Evolutionary conservation across 2,888 invertebrate genomes (phyloP).

Genomic region (Ypsolopha sequella): DNA sequence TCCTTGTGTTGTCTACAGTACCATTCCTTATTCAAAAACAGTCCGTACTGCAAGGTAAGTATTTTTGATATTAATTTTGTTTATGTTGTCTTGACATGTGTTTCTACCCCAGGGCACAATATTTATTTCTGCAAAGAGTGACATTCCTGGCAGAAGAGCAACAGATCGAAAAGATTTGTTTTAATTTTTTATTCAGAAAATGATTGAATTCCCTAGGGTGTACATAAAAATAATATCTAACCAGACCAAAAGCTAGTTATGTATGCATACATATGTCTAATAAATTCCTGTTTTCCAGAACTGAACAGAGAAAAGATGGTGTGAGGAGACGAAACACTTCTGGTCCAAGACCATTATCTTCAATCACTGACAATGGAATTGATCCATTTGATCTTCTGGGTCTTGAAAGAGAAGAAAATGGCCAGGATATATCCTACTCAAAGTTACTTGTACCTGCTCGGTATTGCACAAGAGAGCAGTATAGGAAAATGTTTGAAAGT

Average conservation of each 20-base stretch:
- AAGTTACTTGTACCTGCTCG: conserved; percentile 84
- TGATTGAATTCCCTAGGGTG: not conserved
- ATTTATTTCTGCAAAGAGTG: too few species aligned
- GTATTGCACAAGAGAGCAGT: conserved; percentile 52
- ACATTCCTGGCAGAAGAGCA: not conserved
- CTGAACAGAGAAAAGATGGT: conserved; percentile 78
- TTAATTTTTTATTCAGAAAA: not conserved
- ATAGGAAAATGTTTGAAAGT: conserved; percentile 59
- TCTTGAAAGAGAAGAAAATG: conserved; percentile 83
- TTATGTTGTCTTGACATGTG: not conserved
- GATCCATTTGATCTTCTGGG: conserved; percentile 91
- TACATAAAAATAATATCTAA: not conserved
- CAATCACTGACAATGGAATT: conserved; percentile 83
- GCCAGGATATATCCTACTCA: conserved; percentile 93
- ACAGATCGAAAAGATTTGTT: not conserved
- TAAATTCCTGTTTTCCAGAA: conserved; percentile 18
- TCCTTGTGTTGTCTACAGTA: conserved; percentile 89
- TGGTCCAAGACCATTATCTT: conserved; percentile 84
- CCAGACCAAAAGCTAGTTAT: not conserved
- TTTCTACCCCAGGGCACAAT: too few species aligned
- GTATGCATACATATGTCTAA: conserved; percentile 2
- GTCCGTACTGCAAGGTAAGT: conserved; percentile 73
- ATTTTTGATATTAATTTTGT: not conserved
- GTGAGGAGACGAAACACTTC: conserved; percentile 85
- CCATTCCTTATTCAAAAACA: conserved; percentile 85